Percentiles rank a stretch among this genome's conserved stretches.
Conservation (phyloP, 1,140 invertebrate species). For the Triops longicaudatus region DNA sequence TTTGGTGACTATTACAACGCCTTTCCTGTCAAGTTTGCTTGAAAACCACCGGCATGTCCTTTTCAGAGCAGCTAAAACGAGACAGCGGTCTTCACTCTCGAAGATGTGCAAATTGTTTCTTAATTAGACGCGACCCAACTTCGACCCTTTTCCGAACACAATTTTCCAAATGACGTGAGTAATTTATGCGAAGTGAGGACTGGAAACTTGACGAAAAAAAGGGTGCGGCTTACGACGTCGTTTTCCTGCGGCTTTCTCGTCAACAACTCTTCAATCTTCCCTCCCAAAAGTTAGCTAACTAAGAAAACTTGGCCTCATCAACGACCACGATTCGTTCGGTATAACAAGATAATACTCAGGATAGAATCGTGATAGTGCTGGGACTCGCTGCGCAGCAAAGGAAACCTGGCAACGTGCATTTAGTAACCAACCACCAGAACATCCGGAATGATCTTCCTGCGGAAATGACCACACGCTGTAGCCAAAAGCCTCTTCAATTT, state of each 20-base stretch:
- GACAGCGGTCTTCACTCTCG: background rate
- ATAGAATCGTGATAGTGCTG: background rate
- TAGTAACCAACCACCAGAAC: conserved; percentile 1
- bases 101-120: background rate
- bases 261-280: background rate
- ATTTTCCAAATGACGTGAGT: background rate
- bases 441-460: conserved; percentile 9
- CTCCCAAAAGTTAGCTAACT: background rate
- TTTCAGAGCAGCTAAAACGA: too few species aligned
- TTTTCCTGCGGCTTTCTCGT: background rate
- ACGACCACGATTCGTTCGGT: background rate
- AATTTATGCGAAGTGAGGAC: background rate
- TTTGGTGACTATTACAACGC: background rate
- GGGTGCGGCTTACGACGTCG: background rate
- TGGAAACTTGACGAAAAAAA: background rate
- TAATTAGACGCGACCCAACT: background rate
- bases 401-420: background rate
- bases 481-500: conserved; percentile 5
- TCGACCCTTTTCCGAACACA: background rate
- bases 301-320: background rate
- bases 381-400: background rate
- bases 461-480: conserved; percentile 3
- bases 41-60: too few species aligned
- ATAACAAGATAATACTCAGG: background rate
- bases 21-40: background rate